Percentiles rank a stretch among this genome's conserved stretches.
phyloP scores from a whole-genome alignment of 2,113 vertebrate genomes.

The Eidolon helvum region DNA sequence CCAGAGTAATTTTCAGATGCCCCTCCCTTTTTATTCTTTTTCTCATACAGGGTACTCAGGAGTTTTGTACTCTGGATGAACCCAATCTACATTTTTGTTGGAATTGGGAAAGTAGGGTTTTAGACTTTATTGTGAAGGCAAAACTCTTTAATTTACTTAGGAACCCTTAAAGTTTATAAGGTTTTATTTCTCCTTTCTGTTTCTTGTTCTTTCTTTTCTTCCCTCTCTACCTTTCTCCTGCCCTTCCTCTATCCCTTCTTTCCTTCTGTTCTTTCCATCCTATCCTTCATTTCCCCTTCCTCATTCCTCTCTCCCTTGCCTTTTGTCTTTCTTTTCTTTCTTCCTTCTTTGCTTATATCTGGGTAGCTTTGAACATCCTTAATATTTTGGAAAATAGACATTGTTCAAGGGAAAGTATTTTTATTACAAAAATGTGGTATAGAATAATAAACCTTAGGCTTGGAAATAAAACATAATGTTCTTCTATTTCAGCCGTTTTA shows the following conservation, averaged over 20 bases:
- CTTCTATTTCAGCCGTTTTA: neutral
- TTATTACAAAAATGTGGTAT: slow-evolving; percentile 22
- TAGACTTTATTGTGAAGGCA: slow-evolving; percentile 16
- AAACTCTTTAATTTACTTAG: slow-evolving; percentile 12
- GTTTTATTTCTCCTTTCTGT: neutral
- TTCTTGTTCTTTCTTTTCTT: neutral
- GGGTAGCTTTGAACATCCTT: neutral
- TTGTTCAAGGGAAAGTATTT: slow-evolving; percentile 15
- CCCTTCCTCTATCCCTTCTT: neutral
- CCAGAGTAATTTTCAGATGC: neutral
- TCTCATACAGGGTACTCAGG: neutral
- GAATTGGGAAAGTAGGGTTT: neutral
- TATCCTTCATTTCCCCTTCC: neutral
- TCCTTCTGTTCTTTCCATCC: neutral
- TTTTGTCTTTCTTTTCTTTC: neutral
- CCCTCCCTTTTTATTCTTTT: neutral
- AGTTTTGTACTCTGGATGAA: slow-evolving; percentile 24
- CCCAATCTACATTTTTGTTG: slow-evolving; percentile 13
- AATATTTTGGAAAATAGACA: slow-evolving; percentile 3
- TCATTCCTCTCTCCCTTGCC: neutral
- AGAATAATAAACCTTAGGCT: neutral
- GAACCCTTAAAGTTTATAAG: neutral
- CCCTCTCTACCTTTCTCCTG: neutral
- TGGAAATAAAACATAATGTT: neutral
- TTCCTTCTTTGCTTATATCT: neutral